A percentile compares a stretch with the other conserved stretches of the same genome.
Evolutionary conservation across 2,797 vertebrate genomes (phyloP).

Genomic region (Anolis apletophallus): DNA sequence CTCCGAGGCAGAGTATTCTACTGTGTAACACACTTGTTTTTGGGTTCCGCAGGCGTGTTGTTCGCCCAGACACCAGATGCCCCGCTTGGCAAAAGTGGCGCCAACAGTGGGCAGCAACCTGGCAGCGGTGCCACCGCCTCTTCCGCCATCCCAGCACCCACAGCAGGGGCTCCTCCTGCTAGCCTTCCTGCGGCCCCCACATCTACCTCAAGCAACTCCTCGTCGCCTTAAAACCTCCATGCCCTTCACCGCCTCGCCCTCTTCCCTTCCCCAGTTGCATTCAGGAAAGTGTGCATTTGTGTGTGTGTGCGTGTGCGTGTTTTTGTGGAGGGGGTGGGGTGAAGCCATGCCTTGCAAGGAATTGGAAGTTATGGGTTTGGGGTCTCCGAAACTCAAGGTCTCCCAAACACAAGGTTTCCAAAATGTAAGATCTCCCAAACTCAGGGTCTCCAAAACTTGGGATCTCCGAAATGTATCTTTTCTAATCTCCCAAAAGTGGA

Average conservation of each 20-base stretch:
- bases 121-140: not conserved
- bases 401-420: too few species aligned
- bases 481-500: too few species aligned
- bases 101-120: slow-evolving; percentile 45
- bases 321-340: not conserved
- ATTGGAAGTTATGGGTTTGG: too few species aligned
- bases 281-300: too few species aligned
- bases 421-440: too few species aligned
- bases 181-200: slow-evolving; percentile 79
- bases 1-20: too few species aligned
- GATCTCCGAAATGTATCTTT: too few species aligned
- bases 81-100: slow-evolving; percentile 81
- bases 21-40: too few species aligned
- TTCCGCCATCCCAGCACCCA: not conserved
- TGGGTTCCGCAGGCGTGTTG: slow-evolving; percentile 84
- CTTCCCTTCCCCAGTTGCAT: not conserved
- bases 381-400: too few species aligned
- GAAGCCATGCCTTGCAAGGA: not conserved
- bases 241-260: slow-evolving; percentile 46
- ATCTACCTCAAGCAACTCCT: slow-evolving; percentile 92
- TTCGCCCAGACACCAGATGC: slow-evolving; percentile 90
- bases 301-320: not conserved
- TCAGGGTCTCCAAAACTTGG: too few species aligned
- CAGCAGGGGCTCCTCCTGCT: slow-evolving; percentile 27
- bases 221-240: slow-evolving; percentile 85